phyloP scores from a whole-genome alignment of 2,888 invertebrate species.

The Miltochrista miniata region DNA sequence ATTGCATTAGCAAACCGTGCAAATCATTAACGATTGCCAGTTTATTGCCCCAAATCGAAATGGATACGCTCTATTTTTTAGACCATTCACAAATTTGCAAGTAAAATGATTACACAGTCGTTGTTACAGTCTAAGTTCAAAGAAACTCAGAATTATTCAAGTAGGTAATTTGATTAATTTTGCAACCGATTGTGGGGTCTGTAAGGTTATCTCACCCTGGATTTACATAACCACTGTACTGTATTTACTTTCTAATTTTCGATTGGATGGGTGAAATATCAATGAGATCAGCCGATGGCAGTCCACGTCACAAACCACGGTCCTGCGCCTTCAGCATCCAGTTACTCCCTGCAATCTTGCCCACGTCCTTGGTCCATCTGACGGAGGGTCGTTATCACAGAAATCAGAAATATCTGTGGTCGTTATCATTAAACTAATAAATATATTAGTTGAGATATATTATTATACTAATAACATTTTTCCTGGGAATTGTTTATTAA shows the following conservation, averaged over 20 bases:
- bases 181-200: constrained; percentile 31
- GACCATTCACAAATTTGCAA: constrained; percentile 18
- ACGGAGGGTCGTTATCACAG: no score
- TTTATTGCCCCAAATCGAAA: constrained; percentile 14
- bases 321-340: no score
- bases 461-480: no score
- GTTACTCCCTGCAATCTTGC: no score
- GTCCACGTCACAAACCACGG: no score
- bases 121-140: constrained; percentile 7
- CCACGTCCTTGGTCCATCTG: no score
- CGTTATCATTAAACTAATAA: no score
- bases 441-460: no score
- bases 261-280: constrained; percentile 30
- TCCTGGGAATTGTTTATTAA: no score
- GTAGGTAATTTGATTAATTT: constrained; percentile 18
- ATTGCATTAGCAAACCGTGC: constrained; percentile 14
- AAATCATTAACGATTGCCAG: constrained; percentile 16
- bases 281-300: no score
- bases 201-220: constrained; percentile 38
- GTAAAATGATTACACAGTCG: constrained; percentile 19
- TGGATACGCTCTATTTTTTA: constrained; percentile 18
- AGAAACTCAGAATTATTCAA: constrained; percentile 4
- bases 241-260: constrained; percentile 42
- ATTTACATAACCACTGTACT: constrained; percentile 33
- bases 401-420: no score